Percentiles rank a stretch among this genome's conserved stretches.
phyloP scores from a whole-genome alignment of 2,888 invertebrate species.

The Orgyia antiqua region DNA sequence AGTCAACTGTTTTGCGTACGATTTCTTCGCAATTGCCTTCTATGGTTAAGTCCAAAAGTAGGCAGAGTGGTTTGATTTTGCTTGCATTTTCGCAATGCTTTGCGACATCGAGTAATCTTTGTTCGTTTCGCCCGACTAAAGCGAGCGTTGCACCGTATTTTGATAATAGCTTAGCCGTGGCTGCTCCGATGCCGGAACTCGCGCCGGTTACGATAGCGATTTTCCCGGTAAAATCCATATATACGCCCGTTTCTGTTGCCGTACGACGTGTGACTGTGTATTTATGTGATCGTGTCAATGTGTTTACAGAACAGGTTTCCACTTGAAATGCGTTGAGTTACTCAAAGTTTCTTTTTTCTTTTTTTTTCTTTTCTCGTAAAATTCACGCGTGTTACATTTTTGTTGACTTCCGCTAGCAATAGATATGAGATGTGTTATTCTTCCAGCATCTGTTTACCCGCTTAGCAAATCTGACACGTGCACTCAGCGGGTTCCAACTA shows the following conservation, averaged over 20 bases:
- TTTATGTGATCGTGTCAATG: conserved; percentile 5
- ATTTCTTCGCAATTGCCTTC: conserved; percentile 44
- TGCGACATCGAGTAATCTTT: conserved; percentile 37
- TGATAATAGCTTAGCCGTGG: conserved; percentile 48
- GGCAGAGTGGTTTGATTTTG: conserved; percentile 37
- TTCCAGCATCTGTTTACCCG: no score
- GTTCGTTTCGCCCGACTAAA: conserved; percentile 46
- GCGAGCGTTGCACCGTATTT: conserved; percentile 39
- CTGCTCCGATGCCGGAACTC: conserved; percentile 56
- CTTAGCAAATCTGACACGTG: no score
- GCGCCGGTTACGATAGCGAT: conserved; percentile 51
- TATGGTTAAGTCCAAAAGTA: conserved; percentile 39
- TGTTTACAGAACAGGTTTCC: conserved; percentile 22
- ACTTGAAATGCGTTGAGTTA: conserved; percentile 14
- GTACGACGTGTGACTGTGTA: conserved; percentile 14
- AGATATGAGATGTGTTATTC: no score
- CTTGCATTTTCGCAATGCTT: conserved; percentile 33
- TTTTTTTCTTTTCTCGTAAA: no score
- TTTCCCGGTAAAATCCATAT: conserved; percentile 46
- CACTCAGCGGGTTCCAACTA: no score
- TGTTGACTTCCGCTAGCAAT: no score
- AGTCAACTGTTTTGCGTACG: conserved; percentile 40
- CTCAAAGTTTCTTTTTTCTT: conserved; percentile 18
- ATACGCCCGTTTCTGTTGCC: conserved; percentile 12
- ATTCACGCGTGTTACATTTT: no score